A percentile compares a stretch with the other conserved stretches of the same genome.
phyloP scores from a whole-genome alignment of 2,888 invertebrate genomes.

The Chalcosyrphus nemorum region DNA sequence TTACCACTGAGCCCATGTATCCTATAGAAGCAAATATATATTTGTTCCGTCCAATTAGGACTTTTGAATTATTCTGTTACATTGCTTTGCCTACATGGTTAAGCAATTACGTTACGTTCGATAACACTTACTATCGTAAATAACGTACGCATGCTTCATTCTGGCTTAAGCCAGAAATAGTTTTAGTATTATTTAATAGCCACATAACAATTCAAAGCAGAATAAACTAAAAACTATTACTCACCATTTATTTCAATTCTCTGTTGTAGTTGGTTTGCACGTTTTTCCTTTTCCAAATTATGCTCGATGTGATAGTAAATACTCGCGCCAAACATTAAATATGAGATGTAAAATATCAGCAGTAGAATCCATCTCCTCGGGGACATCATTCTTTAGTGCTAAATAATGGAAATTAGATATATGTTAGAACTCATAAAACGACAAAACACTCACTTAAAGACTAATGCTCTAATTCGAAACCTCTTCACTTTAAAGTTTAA shows the following conservation, averaged over 20 bases:
- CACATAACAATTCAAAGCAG: too few species aligned
- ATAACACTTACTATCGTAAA: too few species aligned
- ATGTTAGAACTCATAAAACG: background rate
- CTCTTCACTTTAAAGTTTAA: background rate
- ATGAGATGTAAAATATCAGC: slow-evolving; percentile 88
- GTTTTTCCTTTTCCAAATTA: slow-evolving; percentile 86
- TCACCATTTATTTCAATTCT: slow-evolving; percentile 88
- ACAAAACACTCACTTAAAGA: background rate
- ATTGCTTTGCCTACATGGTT: too few species aligned
- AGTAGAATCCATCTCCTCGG: slow-evolving; percentile 90
- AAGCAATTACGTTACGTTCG: too few species aligned
- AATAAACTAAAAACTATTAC: slow-evolving; percentile 76
- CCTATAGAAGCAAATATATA: too few species aligned
- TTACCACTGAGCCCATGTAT: too few species aligned
- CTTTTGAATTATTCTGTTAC: too few species aligned
- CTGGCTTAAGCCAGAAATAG: too few species aligned
- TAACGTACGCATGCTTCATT: too few species aligned
- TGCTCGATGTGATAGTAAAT: slow-evolving; percentile 93
- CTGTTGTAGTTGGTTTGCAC: slow-evolving; percentile 84
- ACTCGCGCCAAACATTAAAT: slow-evolving; percentile 91
- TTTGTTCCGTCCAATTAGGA: too few species aligned
- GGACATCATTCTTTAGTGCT: slow-evolving; percentile 84
- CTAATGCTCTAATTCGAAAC: background rate
- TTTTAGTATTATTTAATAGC: too few species aligned
- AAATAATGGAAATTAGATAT: slow-evolving; percentile 11